These are phyloP conservation scores for Taenaris catops DNA, from an alignment of 2,888 invertebrate genomes.

Conservation along the genomic window DNA sequence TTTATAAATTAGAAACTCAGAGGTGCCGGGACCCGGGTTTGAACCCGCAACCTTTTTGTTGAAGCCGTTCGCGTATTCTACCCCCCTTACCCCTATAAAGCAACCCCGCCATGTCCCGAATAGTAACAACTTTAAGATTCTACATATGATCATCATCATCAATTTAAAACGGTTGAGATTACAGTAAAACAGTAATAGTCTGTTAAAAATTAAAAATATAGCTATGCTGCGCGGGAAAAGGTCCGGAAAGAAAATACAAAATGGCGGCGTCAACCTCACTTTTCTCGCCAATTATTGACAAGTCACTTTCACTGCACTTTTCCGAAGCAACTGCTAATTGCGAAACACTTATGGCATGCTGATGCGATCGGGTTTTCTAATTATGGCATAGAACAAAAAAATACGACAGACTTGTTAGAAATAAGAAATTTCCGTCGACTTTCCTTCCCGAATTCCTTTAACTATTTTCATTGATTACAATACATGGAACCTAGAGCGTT, in stretches of 20 bases:
- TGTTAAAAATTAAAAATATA: no score
- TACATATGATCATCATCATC: not conserved
- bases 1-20: no score
- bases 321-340: constrained; percentile 32
- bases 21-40: no score
- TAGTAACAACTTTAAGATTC: not conserved
- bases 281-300: constrained; percentile 54
- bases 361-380: constrained; percentile 27
- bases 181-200: no score
- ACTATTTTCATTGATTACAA: no score
- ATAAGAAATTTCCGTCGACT: constrained; percentile 3
- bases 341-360: constrained; percentile 25
- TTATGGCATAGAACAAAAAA: constrained; percentile 3
- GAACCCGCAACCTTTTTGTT: no score
- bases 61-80: no score
- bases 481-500: no score
- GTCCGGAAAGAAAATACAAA: constrained; percentile 56
- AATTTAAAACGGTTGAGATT: no score
- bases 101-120: not conserved
- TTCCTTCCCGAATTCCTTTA: not conserved
- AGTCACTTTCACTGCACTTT: constrained; percentile 59
- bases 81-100: no score
- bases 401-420: constrained; percentile 1
- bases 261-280: constrained; percentile 40
- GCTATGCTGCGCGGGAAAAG: no score